These are phyloP conservation scores for Alca torda DNA, from an alignment of 2,797 vertebrate species.

Conservation along the genomic window DNA sequence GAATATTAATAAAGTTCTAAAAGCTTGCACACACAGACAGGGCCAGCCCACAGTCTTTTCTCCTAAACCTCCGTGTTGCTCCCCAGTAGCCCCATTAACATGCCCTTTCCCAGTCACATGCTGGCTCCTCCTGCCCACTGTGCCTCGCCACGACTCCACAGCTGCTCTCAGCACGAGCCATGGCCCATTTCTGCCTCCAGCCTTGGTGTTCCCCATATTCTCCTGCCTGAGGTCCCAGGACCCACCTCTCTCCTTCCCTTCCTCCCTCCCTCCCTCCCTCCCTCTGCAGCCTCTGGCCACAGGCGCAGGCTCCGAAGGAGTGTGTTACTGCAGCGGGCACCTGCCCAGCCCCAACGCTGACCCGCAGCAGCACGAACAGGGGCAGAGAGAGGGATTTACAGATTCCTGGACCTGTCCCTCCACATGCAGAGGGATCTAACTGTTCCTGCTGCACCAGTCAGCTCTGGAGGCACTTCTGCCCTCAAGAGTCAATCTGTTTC, in stretches of 20 bases:
- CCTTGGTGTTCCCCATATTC: not conserved
- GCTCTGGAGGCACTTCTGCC: not conserved
- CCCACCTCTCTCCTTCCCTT: too few species aligned
- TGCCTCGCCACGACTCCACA: accelerated
- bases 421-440: accelerated
- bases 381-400: not conserved
- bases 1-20: not conserved
- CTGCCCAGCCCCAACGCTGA: too few species aligned
- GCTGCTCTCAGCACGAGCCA: accelerated
- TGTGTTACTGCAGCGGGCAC: accelerated
- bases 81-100: accelerated
- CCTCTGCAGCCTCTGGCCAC: not conserved
- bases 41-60: not conserved
- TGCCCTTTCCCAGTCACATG: accelerated
- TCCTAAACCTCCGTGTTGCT: not conserved
- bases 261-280: too few species aligned
- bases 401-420: not conserved
- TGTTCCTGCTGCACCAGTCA: not conserved
- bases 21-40: not conserved
- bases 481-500: too few species aligned
- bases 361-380: not conserved
- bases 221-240: not conserved
- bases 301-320: accelerated
- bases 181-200: not conserved
- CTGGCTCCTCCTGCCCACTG: not conserved